Evolutionary conservation across 92 coral and sea anemone genomes (phyloP), one percentile per base, ranked within the genome.

Genomic region (Bergia sp.): DNA sequence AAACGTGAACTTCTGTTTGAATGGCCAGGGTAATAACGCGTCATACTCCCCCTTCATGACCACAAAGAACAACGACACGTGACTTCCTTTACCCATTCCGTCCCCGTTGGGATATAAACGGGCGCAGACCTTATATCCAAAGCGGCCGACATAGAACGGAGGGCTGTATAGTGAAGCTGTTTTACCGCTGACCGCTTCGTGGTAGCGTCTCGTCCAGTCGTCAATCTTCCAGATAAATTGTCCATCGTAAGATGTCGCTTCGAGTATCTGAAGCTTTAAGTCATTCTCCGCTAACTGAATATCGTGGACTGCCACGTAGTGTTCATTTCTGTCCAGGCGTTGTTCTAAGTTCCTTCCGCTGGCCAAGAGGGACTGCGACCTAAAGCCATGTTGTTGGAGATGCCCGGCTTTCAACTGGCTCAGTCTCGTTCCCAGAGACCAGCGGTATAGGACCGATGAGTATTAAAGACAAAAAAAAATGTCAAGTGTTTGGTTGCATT

Each of bases 101-200:
- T 29, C 29, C 29, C 29, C 29, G 29, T 29, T 29, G 29, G 29
- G 29, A 29, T 29, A 29, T 29, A 29, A 29, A 29, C 29, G 29
- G 29, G 29, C 29, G 29, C 29, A 29, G 29, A 29, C 29, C 29
- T 29, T 29, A 29, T 96, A 94, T 37, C 95, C 95, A 90, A 90
- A 93, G 49, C 96, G 94, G 29, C 97, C 97, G 78, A 94, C 97
- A 80, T 94, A 93, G 90, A 94, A 94, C 23, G 96, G 97, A 18
- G 97, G 96, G 82, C 98, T 93, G 76, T 93, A 93, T 55, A 94
- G 81, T 4, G 98, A 96, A 49, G 92, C 88, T 1, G 94, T 90
- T 79, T 92, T 94, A 5, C 96, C 97, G 66, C 91, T 82, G 43
- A 86, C 87, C 41, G 96, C 95, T 6, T 94, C 99, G 50, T 93